phyloP scores from a whole-genome alignment of 2,888 invertebrate genomes.

The Idaea dimidiata region DNA sequence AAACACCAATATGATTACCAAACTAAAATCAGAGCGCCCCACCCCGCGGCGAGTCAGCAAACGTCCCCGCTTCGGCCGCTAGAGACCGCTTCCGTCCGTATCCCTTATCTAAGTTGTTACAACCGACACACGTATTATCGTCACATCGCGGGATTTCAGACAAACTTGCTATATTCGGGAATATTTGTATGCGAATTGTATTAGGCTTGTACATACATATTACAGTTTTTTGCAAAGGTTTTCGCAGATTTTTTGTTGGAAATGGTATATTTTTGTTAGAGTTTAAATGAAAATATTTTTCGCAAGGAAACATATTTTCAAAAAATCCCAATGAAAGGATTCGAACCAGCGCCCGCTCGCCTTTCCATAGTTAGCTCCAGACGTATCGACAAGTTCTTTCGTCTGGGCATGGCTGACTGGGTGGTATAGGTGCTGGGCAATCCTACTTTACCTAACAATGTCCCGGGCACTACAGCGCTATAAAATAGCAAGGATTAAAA shows the following conservation, averaged over 20 bases:
- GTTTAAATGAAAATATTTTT: too few relatives aligned
- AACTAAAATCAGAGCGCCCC: background rate
- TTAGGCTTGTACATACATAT: background rate
- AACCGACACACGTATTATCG: slow-evolving; percentile 31
- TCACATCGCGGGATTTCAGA: slow-evolving; percentile 27
- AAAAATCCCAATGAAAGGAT: too few relatives aligned
- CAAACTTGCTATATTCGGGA: background rate
- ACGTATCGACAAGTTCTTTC: too few relatives aligned
- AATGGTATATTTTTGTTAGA: background rate
- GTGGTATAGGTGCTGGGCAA: too few relatives aligned
- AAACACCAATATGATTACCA: too few relatives aligned
- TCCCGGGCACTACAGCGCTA: too few relatives aligned
- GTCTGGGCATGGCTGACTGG: too few relatives aligned
- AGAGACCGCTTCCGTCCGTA: background rate
- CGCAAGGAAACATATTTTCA: too few relatives aligned
- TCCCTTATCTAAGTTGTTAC: background rate
- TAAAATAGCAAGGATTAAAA: too few relatives aligned
- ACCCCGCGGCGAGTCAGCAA: background rate
- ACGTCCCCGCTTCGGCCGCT: background rate
- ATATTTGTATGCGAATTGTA: background rate
- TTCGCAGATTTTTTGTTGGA: background rate
- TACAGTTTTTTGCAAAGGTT: background rate
- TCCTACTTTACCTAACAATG: too few relatives aligned
- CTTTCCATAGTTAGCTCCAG: too few relatives aligned
- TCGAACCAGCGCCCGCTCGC: too few relatives aligned